A percentile compares a stretch with the other conserved stretches of the same genome.
These are phyloP conservation scores for Tetramorium simillimum DNA, from an alignment of 1,140 invertebrate genomes.

Conservation along the genomic window DNA sequence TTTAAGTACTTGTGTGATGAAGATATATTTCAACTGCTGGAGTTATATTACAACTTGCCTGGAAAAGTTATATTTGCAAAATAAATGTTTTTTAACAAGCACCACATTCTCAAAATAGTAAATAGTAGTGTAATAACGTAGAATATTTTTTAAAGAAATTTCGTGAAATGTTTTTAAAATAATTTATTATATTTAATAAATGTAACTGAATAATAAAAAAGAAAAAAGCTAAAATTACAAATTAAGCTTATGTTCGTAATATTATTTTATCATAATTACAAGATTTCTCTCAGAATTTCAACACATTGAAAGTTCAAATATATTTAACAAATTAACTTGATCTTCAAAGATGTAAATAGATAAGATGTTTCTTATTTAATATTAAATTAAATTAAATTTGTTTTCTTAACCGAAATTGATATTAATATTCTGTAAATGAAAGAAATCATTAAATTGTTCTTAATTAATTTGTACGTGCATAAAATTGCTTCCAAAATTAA, in stretches of 20 bases:
- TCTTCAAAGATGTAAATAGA: background rate
- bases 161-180: background rate
- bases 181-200: constrained; percentile 2
- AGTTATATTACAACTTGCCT: background rate
- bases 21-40: background rate
- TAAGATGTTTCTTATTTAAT: background rate
- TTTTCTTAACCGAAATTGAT: background rate
- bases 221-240: background rate
- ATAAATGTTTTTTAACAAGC: constrained; percentile 3
- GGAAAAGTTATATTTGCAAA: background rate
- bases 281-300: background rate
- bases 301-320: background rate
- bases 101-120: background rate
- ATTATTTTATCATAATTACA: background rate
- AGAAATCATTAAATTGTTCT: background rate
- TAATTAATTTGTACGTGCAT: background rate
- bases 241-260: background rate
- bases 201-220: background rate
- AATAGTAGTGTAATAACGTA: background rate
- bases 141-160: background rate
- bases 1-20: constrained; percentile 4
- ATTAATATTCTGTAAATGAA: background rate
- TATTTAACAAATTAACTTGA: background rate
- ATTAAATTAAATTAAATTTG: background rate
- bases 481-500: background rate